These are phyloP conservation scores for Daboia siamensis DNA, from an alignment of 2,113 vertebrate genomes.

Conservation along the genomic window DNA sequence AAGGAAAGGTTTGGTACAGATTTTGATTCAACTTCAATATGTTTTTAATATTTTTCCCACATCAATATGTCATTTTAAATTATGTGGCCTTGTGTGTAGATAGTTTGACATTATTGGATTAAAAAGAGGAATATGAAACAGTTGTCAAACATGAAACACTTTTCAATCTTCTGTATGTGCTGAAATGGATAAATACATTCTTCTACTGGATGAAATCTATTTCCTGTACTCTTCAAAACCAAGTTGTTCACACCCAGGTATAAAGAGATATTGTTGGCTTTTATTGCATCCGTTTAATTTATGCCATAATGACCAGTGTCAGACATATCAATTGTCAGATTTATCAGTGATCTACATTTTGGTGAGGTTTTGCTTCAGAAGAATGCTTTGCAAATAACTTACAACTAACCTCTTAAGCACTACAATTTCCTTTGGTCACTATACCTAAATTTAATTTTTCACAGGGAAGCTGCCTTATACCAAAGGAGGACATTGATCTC, in stretches of 20 bases:
- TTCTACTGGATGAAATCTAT: not conserved
- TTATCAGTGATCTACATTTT: not conserved
- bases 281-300: not conserved
- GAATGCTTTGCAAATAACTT: not conserved
- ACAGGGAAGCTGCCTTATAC: too few relatives aligned
- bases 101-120: not conserved
- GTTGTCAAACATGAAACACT: not conserved
- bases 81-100: not conserved
- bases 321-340: not conserved
- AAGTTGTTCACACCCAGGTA: not conserved
- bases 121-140: not conserved
- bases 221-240: not conserved
- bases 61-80: not conserved
- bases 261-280: not conserved
- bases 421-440: not conserved
- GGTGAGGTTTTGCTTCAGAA: not conserved
- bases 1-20: not conserved
- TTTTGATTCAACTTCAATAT: not conserved
- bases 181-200: too few relatives aligned
- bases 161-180: not conserved
- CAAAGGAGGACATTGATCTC: not conserved
- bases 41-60: not conserved
- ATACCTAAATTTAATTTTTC: not conserved
- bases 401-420: not conserved
- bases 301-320: not conserved